Evolutionary conservation across 2,888 invertebrate genomes (phyloP).

Genomic region (Ochropleura leucogaster): DNA sequence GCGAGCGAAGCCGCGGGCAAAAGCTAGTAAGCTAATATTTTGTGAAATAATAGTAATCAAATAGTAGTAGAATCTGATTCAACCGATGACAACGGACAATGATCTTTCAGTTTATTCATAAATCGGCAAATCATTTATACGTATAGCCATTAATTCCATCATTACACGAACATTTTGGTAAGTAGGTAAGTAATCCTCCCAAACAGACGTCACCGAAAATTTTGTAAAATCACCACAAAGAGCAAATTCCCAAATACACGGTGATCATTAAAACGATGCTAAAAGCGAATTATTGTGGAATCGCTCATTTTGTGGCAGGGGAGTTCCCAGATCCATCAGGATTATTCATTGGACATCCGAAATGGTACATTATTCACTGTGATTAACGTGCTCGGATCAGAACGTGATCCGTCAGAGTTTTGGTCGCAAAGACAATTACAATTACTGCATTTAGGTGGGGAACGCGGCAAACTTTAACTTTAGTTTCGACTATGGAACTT

Average conservation of each 20-base stretch:
- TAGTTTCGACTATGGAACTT: constrained; percentile 37
- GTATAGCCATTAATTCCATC: background rate
- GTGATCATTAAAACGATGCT: constrained; percentile 55
- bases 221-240: constrained; percentile 14
- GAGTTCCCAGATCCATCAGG: constrained; percentile 67
- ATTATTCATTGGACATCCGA: constrained; percentile 69
- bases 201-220: constrained; percentile 7
- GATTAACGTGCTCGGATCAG: constrained; percentile 76
- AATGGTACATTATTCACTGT: constrained; percentile 76
- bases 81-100: too few species aligned
- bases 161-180: background rate
- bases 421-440: constrained; percentile 66
- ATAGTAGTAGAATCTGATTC: background rate
- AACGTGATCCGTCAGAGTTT: constrained; percentile 69
- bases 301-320: constrained; percentile 53
- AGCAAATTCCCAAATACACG: constrained; percentile 35
- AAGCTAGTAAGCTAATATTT: constrained; percentile 3
- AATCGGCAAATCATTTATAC: background rate
- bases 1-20: too few species aligned
- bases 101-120: background rate
- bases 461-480: constrained; percentile 39
- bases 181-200: background rate
- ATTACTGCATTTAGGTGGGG: constrained; percentile 54
- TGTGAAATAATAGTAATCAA: background rate
- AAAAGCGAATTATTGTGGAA: constrained; percentile 57